Percentiles rank a stretch among this genome's conserved stretches.
Conservation (phyloP, 2,888 invertebrate genomes). For the Nephrotoma flavescens region DNA sequence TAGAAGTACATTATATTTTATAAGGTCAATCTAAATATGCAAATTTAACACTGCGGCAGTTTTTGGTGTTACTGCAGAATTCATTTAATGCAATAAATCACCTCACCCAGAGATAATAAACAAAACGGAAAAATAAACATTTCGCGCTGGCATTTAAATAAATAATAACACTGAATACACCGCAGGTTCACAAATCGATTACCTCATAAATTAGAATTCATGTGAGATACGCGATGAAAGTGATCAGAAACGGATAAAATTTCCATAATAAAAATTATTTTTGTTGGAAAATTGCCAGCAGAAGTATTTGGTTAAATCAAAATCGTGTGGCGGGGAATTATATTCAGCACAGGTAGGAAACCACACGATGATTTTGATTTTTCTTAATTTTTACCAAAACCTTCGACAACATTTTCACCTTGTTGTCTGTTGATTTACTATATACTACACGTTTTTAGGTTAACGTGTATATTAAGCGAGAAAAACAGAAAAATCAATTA, state of each 20-base stretch:
- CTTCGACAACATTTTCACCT: not conserved
- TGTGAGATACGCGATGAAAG: not conserved
- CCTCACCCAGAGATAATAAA: not conserved
- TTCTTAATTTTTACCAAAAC: not conserved
- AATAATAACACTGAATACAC: not conserved
- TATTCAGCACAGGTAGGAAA: not conserved
- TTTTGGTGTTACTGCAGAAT: no score
- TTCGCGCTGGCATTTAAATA: not conserved
- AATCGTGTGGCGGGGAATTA: not conserved
- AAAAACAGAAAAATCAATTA: not conserved
- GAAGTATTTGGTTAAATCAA: not conserved
- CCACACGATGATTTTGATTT: not conserved
- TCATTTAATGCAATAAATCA: not conserved
- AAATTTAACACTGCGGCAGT: not conserved
- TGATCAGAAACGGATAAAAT: not conserved
- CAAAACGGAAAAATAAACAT: not conserved
- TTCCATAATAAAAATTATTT: not conserved
- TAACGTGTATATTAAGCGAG: not conserved
- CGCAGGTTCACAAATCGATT: not conserved
- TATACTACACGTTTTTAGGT: not conserved
- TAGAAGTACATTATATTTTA: not conserved
- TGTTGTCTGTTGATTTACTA: not conserved
- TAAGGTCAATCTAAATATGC: not conserved
- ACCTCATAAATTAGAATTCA: not conserved
- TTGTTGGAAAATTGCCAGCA: not conserved